A percentile compares a stretch with the other conserved stretches of the same genome.
These are phyloP conservation scores for Hipposideros armiger DNA, from an alignment of 2,113 vertebrate species.

Conservation along the genomic window DNA sequence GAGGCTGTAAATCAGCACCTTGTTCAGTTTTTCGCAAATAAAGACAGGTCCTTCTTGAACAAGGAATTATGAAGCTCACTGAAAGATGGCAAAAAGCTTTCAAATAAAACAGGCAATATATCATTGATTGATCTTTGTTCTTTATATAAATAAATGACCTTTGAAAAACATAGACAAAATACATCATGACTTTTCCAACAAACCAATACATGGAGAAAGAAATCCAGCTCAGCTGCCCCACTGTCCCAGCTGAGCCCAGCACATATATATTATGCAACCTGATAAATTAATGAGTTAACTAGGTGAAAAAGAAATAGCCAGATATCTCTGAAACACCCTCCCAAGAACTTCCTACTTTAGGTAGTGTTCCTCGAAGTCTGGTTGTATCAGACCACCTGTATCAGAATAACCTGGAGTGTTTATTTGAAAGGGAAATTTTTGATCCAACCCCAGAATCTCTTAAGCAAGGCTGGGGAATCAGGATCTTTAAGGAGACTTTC, in stretches of 20 bases:
- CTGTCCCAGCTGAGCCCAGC: background rate
- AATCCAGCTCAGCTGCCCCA: background rate
- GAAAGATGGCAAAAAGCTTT: too few relatives aligned
- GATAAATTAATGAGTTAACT: constrained; percentile 44
- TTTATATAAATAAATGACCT: too few relatives aligned
- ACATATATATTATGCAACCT: background rate
- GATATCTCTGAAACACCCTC: background rate
- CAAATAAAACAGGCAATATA: too few relatives aligned
- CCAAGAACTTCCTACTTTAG: constrained; percentile 4
- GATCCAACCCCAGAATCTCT: background rate
- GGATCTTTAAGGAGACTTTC: background rate
- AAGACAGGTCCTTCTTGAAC: too few relatives aligned
- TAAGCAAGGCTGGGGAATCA: background rate
- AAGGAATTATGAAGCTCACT: too few relatives aligned
- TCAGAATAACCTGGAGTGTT: background rate
- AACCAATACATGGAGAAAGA: background rate
- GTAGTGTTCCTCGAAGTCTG: constrained; percentile 20
- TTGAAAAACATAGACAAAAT: too few relatives aligned
- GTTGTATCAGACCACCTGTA: background rate
- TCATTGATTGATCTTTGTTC: too few relatives aligned
- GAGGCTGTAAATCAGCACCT: too few relatives aligned
- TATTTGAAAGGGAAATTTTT: background rate
- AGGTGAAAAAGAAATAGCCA: background rate
- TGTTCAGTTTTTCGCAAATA: too few relatives aligned
- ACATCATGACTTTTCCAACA: too few relatives aligned